A percentile compares a stretch with the other conserved stretches of the same genome.
Conservation (phyloP, 2,113 vertebrate genomes). For the Oreocharis arfaki region DNA sequence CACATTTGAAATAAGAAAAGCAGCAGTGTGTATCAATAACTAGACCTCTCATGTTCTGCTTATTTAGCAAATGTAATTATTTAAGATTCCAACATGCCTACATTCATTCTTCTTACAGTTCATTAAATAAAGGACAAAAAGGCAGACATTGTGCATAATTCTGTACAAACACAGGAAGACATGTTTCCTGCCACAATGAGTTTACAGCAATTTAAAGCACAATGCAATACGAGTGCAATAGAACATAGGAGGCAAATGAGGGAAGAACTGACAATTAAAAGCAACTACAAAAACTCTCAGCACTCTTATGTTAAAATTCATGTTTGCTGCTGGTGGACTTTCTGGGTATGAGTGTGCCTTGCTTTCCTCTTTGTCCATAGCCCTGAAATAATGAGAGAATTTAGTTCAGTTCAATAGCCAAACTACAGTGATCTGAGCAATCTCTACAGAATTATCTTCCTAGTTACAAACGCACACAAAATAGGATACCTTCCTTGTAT, state of each 20-base stretch:
- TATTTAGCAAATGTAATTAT: conserved; percentile 51
- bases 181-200: conserved; percentile 57
- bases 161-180: conserved; percentile 66
- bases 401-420: background rate
- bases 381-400: background rate
- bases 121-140: conserved; percentile 60
- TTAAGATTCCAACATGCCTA: conserved; percentile 14
- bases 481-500: background rate
- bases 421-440: background rate
- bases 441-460: background rate
- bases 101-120: conserved; percentile 33
- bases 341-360: background rate
- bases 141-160: conserved; percentile 57
- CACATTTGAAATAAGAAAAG: background rate
- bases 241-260: conserved; percentile 13
- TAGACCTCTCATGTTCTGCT: background rate
- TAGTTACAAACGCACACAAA: background rate
- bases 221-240: conserved; percentile 37
- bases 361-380: background rate
- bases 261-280: conserved; percentile 32
- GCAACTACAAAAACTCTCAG: background rate
- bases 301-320: accelerated
- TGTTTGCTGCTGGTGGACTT: background rate
- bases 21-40: background rate
- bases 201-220: conserved; percentile 62